These are phyloP conservation scores for Phortica variegata DNA, from an alignment of 1,140 invertebrate species.

Conservation along the genomic window DNA sequence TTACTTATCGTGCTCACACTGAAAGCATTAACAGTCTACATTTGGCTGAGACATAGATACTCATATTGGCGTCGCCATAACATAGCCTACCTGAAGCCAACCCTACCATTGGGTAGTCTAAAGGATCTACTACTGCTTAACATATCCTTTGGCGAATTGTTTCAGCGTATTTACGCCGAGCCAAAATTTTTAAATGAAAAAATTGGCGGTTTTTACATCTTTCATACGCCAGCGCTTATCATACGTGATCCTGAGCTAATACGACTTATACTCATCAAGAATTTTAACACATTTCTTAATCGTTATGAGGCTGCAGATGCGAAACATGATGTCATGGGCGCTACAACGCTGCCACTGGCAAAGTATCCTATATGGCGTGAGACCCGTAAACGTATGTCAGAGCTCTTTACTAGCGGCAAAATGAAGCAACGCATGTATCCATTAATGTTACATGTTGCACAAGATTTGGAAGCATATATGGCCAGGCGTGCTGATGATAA, in stretches of 20 bases:
- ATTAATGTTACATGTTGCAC: slow-evolving; percentile 21
- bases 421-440: slow-evolving; percentile 62
- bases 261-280: slow-evolving; percentile 59
- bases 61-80: slow-evolving; percentile 28
- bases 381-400: slow-evolving; percentile 59
- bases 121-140: slow-evolving; percentile 29
- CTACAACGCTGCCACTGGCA: slow-evolving; percentile 40
- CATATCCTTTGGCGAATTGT: slow-evolving; percentile 47
- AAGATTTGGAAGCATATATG: slow-evolving; percentile 33
- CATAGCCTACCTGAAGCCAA: slow-evolving; percentile 24
- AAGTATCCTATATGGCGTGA: slow-evolving; percentile 58
- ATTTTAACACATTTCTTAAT: slow-evolving; percentile 56
- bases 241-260: slow-evolving; percentile 60
- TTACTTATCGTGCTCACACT: slow-evolving; percentile 14
- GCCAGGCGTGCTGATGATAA: background rate
- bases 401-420: slow-evolving; percentile 61
- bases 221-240: slow-evolving; percentile 58
- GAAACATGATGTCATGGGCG: slow-evolving; percentile 31
- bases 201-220: slow-evolving; percentile 54
- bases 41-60: slow-evolving; percentile 25
- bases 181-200: slow-evolving; percentile 13
- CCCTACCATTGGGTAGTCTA: slow-evolving; percentile 39
- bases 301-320: slow-evolving; percentile 55
- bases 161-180: slow-evolving; percentile 31
- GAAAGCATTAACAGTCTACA: slow-evolving; percentile 3